These are phyloP conservation scores for Leptinotarsa peninsularis DNA, from an alignment of 2,888 invertebrate species.

Conservation along the genomic window DNA sequence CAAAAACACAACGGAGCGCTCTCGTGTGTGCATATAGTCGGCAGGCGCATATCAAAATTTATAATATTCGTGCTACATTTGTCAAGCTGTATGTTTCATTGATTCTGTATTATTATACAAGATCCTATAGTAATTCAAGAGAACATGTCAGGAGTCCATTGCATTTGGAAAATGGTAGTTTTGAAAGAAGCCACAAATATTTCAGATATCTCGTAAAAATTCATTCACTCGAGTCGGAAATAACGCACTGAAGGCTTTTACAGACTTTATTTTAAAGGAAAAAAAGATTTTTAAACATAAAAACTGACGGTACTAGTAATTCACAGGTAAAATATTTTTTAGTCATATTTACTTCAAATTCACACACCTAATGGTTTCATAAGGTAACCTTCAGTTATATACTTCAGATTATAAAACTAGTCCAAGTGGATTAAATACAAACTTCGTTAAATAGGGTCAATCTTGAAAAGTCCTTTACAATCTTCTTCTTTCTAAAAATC, in stretches of 20 bases:
- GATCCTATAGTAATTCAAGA: too few species aligned
- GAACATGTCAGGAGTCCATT: too few species aligned
- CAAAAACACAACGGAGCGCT: too few species aligned
- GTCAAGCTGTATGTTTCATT: too few species aligned
- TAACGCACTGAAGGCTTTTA: constrained; percentile 37
- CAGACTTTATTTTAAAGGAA: constrained; percentile 52
- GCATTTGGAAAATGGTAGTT: too few species aligned
- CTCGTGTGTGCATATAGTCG: too few species aligned
- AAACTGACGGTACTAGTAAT: constrained; percentile 50
- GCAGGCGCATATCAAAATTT: too few species aligned
- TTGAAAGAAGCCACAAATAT: too few species aligned
- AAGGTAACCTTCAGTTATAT: constrained; percentile 59
- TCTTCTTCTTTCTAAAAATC: too few species aligned
- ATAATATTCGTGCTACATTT: too few species aligned
- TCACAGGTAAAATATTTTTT: constrained; percentile 56
- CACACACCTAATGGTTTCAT: constrained; percentile 65
- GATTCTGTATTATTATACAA: too few species aligned
- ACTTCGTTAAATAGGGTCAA: constrained; percentile 7
- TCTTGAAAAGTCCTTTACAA: not conserved
- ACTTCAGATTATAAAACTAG: constrained; percentile 56
- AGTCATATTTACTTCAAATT: constrained; percentile 66
- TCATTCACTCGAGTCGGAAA: not conserved
- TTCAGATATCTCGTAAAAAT: too few species aligned
- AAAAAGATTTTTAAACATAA: constrained; percentile 48
- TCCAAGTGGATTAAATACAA: constrained; percentile 1